Base-by-base conservation (phyloP, 1,140 invertebrate species). In the Lordiphosa stackelbergi region DNA sequence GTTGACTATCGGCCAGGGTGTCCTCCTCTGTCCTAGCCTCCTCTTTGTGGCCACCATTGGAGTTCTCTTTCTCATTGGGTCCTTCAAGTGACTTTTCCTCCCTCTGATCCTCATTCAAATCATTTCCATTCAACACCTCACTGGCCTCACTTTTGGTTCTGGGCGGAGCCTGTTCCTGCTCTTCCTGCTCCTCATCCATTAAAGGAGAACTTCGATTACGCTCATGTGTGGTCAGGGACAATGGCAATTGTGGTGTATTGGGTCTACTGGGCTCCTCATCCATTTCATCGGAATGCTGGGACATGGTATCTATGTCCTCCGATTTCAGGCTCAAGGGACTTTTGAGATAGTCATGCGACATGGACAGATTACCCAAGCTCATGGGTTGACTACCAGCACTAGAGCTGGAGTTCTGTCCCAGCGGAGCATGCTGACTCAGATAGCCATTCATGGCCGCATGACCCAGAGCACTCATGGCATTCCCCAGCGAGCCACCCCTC, bases 401-500 rank as follows among this genome's bases (percentile, higher is more conserved):
- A 57, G 73, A 78, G 47, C 70, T 74, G 10, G 85, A 85, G 24
- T 85, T 86, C 65, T 86, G 85, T 0, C 85, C 85, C 34, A 86
- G 36, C 9, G 73, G 78, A 9, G 74, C 83, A 5, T 87, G 83
- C n/a, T 86, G 83, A 28, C 81, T 73, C 19, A 87, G 34, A 46
- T 86, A 87, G 0, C 86, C 86, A 41, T 87, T 87, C 65, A 86
- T 81, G 57, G 81, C 74, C 0, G 69, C 81, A 40, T 86, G 85
- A 0, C 84, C 84, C 36, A 86, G 13, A 0, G 79, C 74, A n/a
- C 70, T 85, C 66, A 83, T 84, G 3, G 81, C 85, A 5, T 49
- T 84, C 13, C 79, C 78, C 51, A 83, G 3, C 6, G 71, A 70
- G 2, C 84, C 85, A 12, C 90, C 90, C 4, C 94, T 90, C 52